phyloP scores from a whole-genome alignment of 2,113 vertebrate genomes.

The Otus sunia region DNA sequence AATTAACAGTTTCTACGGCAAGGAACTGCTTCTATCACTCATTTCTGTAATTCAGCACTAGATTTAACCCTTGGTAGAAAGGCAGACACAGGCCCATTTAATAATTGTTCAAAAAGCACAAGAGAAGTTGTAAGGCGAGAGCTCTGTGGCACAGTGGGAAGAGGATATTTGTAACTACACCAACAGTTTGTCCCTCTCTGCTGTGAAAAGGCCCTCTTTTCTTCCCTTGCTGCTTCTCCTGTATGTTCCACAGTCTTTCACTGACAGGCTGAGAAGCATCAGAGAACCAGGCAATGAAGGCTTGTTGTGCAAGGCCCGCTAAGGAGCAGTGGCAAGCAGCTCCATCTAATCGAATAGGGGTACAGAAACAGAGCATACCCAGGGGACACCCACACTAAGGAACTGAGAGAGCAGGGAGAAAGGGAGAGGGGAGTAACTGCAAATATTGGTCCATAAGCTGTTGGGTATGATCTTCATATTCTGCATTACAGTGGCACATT shows the following conservation, averaged over 20 bases:
- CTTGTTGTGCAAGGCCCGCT: background rate
- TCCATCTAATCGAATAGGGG: background rate
- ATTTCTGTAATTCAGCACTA: background rate
- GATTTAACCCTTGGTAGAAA: background rate
- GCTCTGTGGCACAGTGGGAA: background rate
- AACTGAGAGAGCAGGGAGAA: background rate
- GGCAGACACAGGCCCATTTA: background rate
- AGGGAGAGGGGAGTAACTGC: background rate
- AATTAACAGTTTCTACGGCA: background rate
- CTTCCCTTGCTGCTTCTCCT: background rate
- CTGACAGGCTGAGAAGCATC: background rate
- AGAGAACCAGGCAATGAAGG: background rate
- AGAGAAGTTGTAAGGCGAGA: background rate
- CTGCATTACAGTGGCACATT: background rate
- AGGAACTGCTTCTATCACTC: background rate
- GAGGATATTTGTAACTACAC: background rate
- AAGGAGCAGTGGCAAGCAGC: background rate
- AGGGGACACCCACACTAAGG: background rate
- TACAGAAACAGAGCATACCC: background rate
- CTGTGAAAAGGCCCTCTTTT: background rate
- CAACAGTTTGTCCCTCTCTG: background rate
- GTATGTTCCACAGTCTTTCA: accelerated
- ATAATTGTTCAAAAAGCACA: accelerated
- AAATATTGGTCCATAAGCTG: background rate
- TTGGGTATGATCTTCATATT: background rate